Percentiles rank a stretch among this genome's conserved stretches.
Evolutionary conservation across 2,797 vertebrate genomes (phyloP).

Genomic region (Lacerta agilis): DNA sequence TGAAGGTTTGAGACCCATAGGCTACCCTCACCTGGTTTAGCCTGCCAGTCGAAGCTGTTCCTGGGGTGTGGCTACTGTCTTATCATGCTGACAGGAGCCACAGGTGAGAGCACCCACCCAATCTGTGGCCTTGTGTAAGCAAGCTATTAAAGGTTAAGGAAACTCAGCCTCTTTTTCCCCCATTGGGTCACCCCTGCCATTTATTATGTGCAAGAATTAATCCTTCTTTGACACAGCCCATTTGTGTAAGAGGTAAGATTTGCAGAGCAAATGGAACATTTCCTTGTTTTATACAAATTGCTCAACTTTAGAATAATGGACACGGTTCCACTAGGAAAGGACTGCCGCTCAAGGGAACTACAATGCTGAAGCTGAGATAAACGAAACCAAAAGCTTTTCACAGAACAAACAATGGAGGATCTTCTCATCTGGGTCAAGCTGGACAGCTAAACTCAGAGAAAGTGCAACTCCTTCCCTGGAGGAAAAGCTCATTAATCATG

Average conservation of each 20-base stretch:
- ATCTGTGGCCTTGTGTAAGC: background rate
- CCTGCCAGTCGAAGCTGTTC: no score
- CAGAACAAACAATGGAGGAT: constrained; percentile 65
- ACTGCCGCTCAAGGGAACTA: constrained; percentile 69
- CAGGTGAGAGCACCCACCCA: no score
- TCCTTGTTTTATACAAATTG: constrained; percentile 70
- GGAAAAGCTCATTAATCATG: constrained; percentile 67
- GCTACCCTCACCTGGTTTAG: no score
- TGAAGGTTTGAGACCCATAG: no score
- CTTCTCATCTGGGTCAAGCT: constrained; percentile 61
- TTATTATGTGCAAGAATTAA: constrained; percentile 71
- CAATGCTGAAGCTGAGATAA: constrained; percentile 64
- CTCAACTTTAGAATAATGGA: constrained; percentile 73
- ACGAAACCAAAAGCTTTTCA: constrained; percentile 68
- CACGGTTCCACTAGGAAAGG: constrained; percentile 67
- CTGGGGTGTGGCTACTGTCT: no score
- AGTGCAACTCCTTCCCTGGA: constrained; percentile 54
- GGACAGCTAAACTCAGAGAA: constrained; percentile 53
- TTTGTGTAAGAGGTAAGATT: constrained; percentile 68
- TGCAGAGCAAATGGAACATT: constrained; percentile 70
- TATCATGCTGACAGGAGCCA: no score
- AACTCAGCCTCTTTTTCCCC: background rate
- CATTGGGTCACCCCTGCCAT: constrained; percentile 16
- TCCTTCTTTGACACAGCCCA: constrained; percentile 61
- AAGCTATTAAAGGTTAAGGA: background rate